phyloP scores from a whole-genome alignment of 2,888 invertebrate species.

The Scaeva pyrastri region DNA sequence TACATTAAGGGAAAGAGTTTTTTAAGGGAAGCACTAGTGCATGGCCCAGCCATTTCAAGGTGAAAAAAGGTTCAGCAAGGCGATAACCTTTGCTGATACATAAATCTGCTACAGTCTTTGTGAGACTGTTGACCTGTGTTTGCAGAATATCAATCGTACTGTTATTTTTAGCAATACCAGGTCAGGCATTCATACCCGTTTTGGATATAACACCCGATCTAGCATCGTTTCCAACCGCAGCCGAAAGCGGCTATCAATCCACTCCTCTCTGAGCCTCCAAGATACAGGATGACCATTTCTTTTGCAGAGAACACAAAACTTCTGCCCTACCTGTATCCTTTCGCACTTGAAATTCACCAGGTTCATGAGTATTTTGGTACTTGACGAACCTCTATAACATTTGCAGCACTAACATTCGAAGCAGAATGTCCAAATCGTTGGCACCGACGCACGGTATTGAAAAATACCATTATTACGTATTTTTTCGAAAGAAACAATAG shows the following conservation, averaged over 20 bases:
- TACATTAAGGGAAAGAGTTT: not conserved
- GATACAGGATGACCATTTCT: slow-evolving; percentile 10
- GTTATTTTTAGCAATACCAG: not conserved
- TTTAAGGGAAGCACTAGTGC: not conserved
- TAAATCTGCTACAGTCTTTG: slow-evolving; percentile 2
- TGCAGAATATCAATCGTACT: not conserved
- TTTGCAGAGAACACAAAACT: slow-evolving; percentile 1
- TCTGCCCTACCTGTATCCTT: slow-evolving; percentile 3
- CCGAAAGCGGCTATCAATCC: too few relatives aligned
- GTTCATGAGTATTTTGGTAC: slow-evolving; percentile 19
- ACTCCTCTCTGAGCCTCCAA: too few relatives aligned
- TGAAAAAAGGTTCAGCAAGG: not conserved
- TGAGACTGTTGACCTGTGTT: not conserved
- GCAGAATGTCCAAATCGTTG: slow-evolving; percentile 2
- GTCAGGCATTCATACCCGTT: not conserved
- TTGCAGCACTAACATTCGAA: slow-evolving; percentile 11
- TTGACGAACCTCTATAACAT: slow-evolving; percentile 9
- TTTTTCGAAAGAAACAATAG: not conserved
- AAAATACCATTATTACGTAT: not conserved
- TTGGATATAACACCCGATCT: not conserved
- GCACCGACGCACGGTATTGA: not conserved
- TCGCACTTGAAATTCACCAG: slow-evolving; percentile 13
- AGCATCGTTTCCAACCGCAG: too few relatives aligned
- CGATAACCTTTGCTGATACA: slow-evolving; percentile 5
- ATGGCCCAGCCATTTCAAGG: not conserved